phyloP scores from a whole-genome alignment of 2,888 invertebrate species.

The Lamproptera curius region DNA sequence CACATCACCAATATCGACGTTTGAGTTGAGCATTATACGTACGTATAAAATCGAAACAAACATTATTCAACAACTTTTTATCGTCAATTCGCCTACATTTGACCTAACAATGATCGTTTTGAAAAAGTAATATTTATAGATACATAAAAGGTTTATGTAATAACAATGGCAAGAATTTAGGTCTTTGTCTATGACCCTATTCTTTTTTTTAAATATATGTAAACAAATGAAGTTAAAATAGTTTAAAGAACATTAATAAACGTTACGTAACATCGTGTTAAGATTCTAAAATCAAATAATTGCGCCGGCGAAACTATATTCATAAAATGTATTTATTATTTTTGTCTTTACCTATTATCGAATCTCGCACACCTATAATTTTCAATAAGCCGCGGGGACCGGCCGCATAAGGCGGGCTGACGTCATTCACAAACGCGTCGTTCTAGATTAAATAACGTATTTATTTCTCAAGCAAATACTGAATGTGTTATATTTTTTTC shows the following conservation, averaged over 20 bases:
- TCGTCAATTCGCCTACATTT: too few relatives aligned
- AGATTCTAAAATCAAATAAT: background rate
- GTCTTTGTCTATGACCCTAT: too few relatives aligned
- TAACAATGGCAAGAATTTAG: too few relatives aligned
- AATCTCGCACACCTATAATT: conserved; percentile 8
- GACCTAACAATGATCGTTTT: too few relatives aligned
- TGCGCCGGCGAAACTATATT: background rate
- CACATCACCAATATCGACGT: too few relatives aligned
- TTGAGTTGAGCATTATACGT: too few relatives aligned
- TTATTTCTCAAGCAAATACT: background rate
- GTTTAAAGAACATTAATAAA: background rate
- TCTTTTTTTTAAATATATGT: background rate
- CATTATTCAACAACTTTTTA: too few relatives aligned
- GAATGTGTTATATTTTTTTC: background rate
- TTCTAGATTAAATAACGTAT: conserved; percentile 13
- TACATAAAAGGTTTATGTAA: too few relatives aligned
- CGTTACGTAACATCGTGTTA: background rate
- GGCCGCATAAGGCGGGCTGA: conserved; percentile 11
- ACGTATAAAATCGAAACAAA: too few relatives aligned
- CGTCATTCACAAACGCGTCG: conserved; percentile 13
- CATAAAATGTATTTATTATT: background rate
- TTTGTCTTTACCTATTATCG: background rate
- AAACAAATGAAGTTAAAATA: background rate
- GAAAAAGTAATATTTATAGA: too few relatives aligned
- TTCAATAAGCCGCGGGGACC: background rate